Conservation (phyloP, 2,113 vertebrate genomes). For the Todiramphus saurophagus region DNA sequence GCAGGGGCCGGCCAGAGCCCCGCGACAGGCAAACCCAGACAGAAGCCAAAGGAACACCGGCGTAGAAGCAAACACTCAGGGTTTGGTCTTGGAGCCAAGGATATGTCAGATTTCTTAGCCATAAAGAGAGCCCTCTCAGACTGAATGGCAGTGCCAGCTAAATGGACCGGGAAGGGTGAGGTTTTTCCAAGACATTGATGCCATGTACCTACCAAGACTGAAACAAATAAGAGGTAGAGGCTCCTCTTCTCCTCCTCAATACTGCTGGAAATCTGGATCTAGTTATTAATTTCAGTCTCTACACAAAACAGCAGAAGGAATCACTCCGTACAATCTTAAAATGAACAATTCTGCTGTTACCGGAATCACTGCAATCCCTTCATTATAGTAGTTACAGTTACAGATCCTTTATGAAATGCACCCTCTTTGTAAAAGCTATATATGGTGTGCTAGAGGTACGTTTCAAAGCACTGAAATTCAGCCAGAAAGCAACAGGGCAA, state of each 20-base stretch:
- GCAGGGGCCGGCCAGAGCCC: fast-evolving
- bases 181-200: neutral
- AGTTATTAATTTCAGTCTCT: neutral
- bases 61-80: neutral
- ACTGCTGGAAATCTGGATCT: neutral
- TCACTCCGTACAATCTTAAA: neutral
- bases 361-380: neutral
- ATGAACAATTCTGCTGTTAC: neutral
- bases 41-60: neutral
- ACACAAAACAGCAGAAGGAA: neutral
- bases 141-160: neutral
- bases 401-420: neutral
- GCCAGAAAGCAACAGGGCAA: neutral
- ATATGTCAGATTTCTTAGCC: neutral
- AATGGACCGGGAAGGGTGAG: fast-evolving
- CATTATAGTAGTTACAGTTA: neutral
- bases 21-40: fast-evolving
- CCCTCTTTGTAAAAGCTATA: neutral
- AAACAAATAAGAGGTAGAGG: neutral
- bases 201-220: neutral
- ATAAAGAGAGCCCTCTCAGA: neutral
- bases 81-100: neutral
- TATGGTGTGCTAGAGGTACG: neutral
- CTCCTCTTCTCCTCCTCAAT: neutral
- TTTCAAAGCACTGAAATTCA: neutral